Evolutionary conservation across 2,113 vertebrate genomes (phyloP).

Genomic region (Gambusia affinis): DNA sequence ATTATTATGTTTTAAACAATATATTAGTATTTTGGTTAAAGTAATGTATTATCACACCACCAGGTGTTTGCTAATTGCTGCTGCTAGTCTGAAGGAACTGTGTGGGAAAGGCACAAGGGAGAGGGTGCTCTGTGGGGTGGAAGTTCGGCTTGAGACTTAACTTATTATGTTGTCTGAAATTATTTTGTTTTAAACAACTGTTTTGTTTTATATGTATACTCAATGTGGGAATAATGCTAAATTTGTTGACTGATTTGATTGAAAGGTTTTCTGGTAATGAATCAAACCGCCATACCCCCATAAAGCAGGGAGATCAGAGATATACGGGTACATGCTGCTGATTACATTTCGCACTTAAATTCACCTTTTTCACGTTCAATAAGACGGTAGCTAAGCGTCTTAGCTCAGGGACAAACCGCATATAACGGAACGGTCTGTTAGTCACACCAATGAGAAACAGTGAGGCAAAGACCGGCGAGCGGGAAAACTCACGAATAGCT

Average conservation of each 20-base stretch:
- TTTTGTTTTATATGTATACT: not conserved
- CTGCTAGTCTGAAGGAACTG: too few relatives aligned
- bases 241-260: slow-evolving; percentile 7
- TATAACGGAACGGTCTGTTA: slow-evolving; percentile 20
- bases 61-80: too few relatives aligned
- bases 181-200: too few relatives aligned
- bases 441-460: not conserved
- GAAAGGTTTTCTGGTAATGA: not conserved
- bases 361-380: slow-evolving; percentile 6
- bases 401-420: slow-evolving; percentile 1
- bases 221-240: slow-evolving; percentile 7
- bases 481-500: slow-evolving; percentile 77
- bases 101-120: too few relatives aligned
- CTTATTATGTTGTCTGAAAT: too few relatives aligned
- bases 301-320: slow-evolving; percentile 43
- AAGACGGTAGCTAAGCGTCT: slow-evolving; percentile 40
- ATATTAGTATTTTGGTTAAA: too few relatives aligned
- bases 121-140: too few relatives aligned
- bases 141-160: too few relatives aligned
- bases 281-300: slow-evolving; percentile 8
- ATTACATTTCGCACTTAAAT: slow-evolving; percentile 36
- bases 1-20: not conserved
- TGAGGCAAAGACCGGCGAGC: not conserved
- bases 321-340: not conserved
- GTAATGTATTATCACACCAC: too few relatives aligned